These are phyloP conservation scores for Gnathonemus longibarbis DNA, from an alignment of 2,113 vertebrate genomes.

Conservation along the genomic window DNA sequence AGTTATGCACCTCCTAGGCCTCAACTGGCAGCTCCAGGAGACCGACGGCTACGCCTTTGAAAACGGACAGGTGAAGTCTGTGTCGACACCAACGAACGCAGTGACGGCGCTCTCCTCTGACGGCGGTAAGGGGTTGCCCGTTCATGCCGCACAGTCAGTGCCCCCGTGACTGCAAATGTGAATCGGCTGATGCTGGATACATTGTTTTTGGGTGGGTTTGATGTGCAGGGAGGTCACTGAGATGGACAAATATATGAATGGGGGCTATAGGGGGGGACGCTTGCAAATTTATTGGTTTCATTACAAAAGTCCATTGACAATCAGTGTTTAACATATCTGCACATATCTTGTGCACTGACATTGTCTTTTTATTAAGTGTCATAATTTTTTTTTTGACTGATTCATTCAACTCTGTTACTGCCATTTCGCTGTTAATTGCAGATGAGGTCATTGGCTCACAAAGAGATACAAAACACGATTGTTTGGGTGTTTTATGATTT, in stretches of 20 bases:
- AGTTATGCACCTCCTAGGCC: slow-evolving; percentile 97
- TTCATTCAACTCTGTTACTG: neutral
- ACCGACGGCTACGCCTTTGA: slow-evolving; percentile 89
- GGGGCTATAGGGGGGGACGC: neutral
- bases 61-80: slow-evolving; percentile 82
- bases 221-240: neutral
- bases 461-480: neutral
- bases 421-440: neutral
- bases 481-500: neutral
- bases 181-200: neutral
- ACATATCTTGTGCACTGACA: neutral
- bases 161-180: neutral
- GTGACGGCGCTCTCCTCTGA: slow-evolving; percentile 78
- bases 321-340: neutral
- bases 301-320: too few species aligned
- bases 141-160: neutral
- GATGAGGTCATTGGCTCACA: neutral
- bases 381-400: neutral
- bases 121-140: slow-evolving; percentile 65
- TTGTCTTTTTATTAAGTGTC: neutral
- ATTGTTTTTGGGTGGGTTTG: neutral
- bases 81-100: slow-evolving; percentile 74
- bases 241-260: neutral
- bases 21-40: slow-evolving; percentile 95
- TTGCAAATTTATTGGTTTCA: too few species aligned